Conservation (phyloP, 1,140 invertebrate species). For the Aphelenchoides avenae region DNA sequence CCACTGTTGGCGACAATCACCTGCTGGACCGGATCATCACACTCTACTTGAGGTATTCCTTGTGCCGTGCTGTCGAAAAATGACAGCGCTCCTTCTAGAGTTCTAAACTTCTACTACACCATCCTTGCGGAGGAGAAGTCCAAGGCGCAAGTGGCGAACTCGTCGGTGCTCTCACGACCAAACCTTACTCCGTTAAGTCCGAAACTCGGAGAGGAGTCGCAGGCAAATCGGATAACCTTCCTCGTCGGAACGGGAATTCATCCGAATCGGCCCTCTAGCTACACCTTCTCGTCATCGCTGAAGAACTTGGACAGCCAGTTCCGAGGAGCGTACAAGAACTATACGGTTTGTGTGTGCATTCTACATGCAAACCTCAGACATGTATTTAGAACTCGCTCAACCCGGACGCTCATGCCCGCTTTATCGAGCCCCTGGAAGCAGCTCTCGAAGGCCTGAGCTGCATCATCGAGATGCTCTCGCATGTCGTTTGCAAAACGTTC, state of each 20-base stretch:
- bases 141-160: background rate
- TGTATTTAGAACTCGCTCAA: slow-evolving; percentile 24
- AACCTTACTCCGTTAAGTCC: slow-evolving; percentile 6
- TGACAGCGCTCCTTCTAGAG: no score
- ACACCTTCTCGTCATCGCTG: slow-evolving; percentile 8
- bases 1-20: slow-evolving; percentile 6
- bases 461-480: slow-evolving; percentile 23
- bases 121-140: slow-evolving; percentile 30
- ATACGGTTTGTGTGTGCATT: slow-evolving; percentile 7
- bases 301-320: slow-evolving; percentile 11
- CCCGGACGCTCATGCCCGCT: slow-evolving; percentile 15
- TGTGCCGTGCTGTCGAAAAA: no score
- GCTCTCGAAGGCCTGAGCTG: slow-evolving; percentile 13
- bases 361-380: background rate
- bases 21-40: slow-evolving; percentile 10
- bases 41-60: slow-evolving; percentile 18
- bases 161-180: slow-evolving; percentile 7
- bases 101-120: slow-evolving; percentile 31
- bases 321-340: slow-evolving; percentile 23
- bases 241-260: slow-evolving; percentile 22
- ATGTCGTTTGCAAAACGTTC: slow-evolving; percentile 16
- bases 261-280: slow-evolving; percentile 17
- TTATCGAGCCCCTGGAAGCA: slow-evolving; percentile 25
- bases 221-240: background rate
- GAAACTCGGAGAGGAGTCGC: slow-evolving; percentile 5